Conservation (phyloP, 2,888 invertebrate species). For the Sericinus montela region DNA sequence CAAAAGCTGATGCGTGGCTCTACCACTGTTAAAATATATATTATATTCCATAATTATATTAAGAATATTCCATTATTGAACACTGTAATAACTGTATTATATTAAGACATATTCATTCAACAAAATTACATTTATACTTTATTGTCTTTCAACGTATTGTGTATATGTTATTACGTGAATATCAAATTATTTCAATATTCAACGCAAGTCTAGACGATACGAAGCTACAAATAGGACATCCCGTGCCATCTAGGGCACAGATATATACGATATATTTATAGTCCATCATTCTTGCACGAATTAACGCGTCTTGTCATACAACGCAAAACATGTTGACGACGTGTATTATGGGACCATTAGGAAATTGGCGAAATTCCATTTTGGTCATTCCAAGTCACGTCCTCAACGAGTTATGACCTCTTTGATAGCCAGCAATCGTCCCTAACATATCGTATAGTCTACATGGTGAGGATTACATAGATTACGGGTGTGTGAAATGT, state of each 20-base stretch:
- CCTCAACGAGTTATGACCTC: not conserved
- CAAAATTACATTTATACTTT: too few relatives aligned
- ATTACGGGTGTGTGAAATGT: too few relatives aligned
- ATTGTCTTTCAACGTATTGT: not conserved
- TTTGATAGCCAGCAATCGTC: slow-evolving; percentile 1
- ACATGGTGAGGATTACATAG: too few relatives aligned
- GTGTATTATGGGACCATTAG: slow-evolving; percentile 47
- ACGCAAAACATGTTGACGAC: slow-evolving; percentile 24
- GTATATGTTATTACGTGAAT: slow-evolving; percentile 3
- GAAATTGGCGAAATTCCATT: slow-evolving; percentile 53
- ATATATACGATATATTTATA: slow-evolving; percentile 16
- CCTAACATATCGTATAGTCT: not conserved
- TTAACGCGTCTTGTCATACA: slow-evolving; percentile 13
- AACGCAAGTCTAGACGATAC: slow-evolving; percentile 16
- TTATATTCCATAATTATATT: too few relatives aligned
- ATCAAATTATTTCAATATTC: slow-evolving; percentile 16
- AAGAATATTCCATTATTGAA: too few relatives aligned
- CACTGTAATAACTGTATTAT: too few relatives aligned
- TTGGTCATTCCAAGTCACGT: slow-evolving; percentile 12
- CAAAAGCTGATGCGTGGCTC: too few relatives aligned
- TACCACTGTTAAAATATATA: too few relatives aligned
- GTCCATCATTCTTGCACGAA: slow-evolving; percentile 17
- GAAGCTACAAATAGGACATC: slow-evolving; percentile 15
- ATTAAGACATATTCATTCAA: too few relatives aligned
- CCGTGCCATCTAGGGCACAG: slow-evolving; percentile 15